Base-by-base conservation (phyloP, 2,888 invertebrate genomes). In the Tortricodes alternella region DNA sequence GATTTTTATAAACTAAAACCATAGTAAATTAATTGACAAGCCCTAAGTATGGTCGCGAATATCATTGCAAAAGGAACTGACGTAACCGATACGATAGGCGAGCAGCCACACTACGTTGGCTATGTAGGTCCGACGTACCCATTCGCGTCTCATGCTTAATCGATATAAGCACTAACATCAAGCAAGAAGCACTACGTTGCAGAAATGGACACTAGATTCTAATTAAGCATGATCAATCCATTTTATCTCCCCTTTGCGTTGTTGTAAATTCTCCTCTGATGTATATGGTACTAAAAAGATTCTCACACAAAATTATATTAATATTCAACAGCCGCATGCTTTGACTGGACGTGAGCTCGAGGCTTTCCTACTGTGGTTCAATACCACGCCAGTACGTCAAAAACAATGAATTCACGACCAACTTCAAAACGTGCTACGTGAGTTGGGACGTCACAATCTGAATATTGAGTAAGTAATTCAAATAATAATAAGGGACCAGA, bases 321-420 rank as follows among this genome's bases (percentile, higher is more conserved):
- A 75, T 86, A 89, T 89, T 89, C 89, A 64, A 65, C 60, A 61
- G 53, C 59, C 80, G 84, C 85, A 71, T 76, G 70, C 29, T 50
- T 56, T 44, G 63, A 74, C 70, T 67, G 80, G 76, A 89, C 89
- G 89, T 89, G 89, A 86, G 80, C 80, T 82, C 83, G 84, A 85
- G 85, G 83, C 83, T 85, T 88, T 84, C 75, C 80, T 85, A 85
- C 78, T 81, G 81, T 83, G 77, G 84, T 84, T 80, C 81, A 83
- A 85, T 88, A 86, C 84, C 83, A 84, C 82, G 81, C 82, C 78
- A 75, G 76, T 74, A 76, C 76, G 78, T 83, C 78, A 83, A 80
- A 87, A 86, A 89, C 87, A 89, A 89, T 88, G 82, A 86, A 83
- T 82, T 83, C 87, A 89, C 80, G 85, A 86, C 78, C 83, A 85